Percentiles rank a stretch among this genome's conserved stretches.
These are phyloP conservation scores for Chloroceryle amazona DNA, from an alignment of 2,797 vertebrate genomes.

Conservation along the genomic window DNA sequence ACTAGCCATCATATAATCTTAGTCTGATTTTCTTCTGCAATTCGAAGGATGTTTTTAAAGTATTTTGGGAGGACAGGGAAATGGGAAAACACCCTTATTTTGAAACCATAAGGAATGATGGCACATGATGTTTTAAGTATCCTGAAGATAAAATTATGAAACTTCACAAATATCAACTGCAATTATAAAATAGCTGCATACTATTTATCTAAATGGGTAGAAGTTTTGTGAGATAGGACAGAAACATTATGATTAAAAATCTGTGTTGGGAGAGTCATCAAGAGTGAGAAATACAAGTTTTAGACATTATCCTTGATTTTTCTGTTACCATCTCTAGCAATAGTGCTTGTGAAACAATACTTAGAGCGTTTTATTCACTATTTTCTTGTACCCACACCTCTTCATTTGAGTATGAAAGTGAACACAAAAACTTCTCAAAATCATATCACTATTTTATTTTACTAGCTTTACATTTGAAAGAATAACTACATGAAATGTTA, in stretches of 20 bases:
- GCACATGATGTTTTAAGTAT: neutral
- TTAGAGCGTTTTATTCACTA: neutral
- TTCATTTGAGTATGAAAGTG: neutral
- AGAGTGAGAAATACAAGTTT: neutral
- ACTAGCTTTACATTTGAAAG: neutral
- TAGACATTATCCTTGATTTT: neutral
- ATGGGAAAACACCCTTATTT: neutral
- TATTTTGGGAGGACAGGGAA: neutral
- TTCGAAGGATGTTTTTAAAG: neutral
- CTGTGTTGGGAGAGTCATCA: neutral
- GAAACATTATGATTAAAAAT: neutral
- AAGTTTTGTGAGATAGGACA: neutral
- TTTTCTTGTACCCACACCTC: neutral
- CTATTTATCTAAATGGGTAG: neutral
- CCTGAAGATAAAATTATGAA: neutral
- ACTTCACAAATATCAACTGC: neutral
- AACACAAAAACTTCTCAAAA: neutral
- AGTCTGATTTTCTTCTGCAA: neutral
- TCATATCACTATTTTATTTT: neutral
- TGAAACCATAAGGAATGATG: neutral
- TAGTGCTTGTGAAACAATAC: neutral
- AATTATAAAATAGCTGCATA: neutral
- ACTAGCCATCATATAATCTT: neutral
- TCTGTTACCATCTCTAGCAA: neutral
- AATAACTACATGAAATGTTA: neutral